A percentile compares a stretch with the other conserved stretches of the same genome.
phyloP scores from a whole-genome alignment of 2,113 vertebrate species.

The Ageneiosus marmoratus region DNA sequence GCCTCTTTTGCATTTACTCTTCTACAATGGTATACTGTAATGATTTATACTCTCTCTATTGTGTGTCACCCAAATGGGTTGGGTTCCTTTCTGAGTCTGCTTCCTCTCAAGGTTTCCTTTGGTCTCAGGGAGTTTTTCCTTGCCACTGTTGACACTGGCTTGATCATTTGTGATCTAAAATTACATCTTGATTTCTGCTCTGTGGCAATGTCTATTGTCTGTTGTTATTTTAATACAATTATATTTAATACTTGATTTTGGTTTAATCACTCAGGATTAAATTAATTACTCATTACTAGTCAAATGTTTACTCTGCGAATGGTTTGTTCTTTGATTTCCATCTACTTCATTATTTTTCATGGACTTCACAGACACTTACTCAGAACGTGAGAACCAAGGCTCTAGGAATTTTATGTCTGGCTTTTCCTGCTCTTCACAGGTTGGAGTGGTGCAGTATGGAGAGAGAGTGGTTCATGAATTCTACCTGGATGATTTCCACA shows the following conservation, averaged over 20 bases:
- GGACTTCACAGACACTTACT: neutral
- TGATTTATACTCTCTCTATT: neutral
- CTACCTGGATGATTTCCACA: slow-evolving; percentile 84
- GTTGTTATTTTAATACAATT: neutral
- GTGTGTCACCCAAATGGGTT: neutral
- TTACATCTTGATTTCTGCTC: neutral
- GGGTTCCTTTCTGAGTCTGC: slow-evolving; percentile 3
- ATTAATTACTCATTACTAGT: neutral
- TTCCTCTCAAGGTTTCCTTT: neutral
- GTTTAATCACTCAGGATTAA: neutral
- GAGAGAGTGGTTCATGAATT: slow-evolving; percentile 92
- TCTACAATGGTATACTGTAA: neutral
- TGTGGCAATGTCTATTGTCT: neutral
- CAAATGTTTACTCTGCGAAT: neutral
- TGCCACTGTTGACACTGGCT: slow-evolving; percentile 1
- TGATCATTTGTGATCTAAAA: neutral
- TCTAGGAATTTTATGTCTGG: neutral
- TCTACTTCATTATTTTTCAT: neutral
- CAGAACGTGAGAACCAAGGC: neutral
- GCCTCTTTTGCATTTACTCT: neutral
- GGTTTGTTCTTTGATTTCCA: neutral
- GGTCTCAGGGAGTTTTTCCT: neutral
- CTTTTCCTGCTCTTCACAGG: slow-evolving; percentile 67
- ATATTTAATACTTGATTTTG: neutral
- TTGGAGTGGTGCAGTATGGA: slow-evolving; percentile 92